phyloP scores from a whole-genome alignment of 2,888 invertebrate species.

The Bibio marci region DNA sequence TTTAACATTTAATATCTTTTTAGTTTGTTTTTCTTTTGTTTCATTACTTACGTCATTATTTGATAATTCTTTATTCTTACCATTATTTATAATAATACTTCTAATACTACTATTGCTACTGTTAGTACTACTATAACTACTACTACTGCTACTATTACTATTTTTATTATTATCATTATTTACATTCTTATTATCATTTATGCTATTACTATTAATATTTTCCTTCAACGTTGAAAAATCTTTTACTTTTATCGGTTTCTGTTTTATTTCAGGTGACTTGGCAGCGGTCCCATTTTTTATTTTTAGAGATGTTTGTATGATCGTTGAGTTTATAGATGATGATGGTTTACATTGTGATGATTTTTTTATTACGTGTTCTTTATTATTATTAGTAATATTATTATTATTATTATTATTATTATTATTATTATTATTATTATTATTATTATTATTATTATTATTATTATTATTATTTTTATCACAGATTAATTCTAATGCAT shows the following conservation, averaged over 20 bases:
- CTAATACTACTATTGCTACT: not conserved
- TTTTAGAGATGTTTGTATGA: slow-evolving; percentile 18
- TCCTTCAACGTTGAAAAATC: slow-evolving; percentile 10
- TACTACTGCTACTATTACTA: not conserved
- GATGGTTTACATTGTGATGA: no score
- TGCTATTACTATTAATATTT: not conserved
- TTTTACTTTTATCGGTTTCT: slow-evolving; percentile 11
- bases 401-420: slow-evolving; percentile 2
- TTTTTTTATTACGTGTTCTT: slow-evolving; percentile 8
- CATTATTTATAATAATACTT: no score
- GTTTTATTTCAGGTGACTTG: slow-evolving; percentile 26
- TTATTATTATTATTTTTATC: no score
- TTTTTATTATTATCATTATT: not conserved
- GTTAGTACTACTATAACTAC: no score
- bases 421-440: no score
- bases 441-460: no score
- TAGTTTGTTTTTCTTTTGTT: no score
- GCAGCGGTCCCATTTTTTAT: slow-evolving; percentile 20
- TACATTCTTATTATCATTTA: not conserved
- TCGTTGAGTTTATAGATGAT: slow-evolving; percentile 18
- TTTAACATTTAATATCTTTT: no score
- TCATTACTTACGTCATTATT: no score
- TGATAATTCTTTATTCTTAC: no score
- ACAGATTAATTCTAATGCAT: no score
- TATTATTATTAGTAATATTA: not conserved